A percentile compares a stretch with the other conserved stretches of the same genome.
Conservation (phyloP, 2,888 invertebrate species). For the Deilephila porcellus region DNA sequence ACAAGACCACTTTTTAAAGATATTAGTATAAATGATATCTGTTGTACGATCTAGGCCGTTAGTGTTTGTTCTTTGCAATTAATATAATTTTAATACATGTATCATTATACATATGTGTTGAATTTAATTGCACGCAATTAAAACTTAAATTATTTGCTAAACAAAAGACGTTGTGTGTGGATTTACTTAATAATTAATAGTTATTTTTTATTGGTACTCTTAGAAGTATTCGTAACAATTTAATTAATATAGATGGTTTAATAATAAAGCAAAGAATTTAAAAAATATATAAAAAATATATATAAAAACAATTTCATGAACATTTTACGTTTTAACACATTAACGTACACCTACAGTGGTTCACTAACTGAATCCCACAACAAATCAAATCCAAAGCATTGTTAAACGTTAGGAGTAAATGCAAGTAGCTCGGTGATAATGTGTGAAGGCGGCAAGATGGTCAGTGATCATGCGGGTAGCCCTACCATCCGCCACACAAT, state of each 20-base stretch:
- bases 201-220: too few relatives aligned
- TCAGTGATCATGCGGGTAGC: conserved; percentile 43
- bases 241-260: too few relatives aligned
- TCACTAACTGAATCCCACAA: neutral
- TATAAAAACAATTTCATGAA: too few relatives aligned
- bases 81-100: conserved; percentile 6
- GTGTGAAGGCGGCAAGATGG: conserved; percentile 54
- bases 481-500: conserved; percentile 31
- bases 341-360: neutral
- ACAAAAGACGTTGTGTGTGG: neutral
- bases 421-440: conserved; percentile 35
- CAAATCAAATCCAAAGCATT: neutral
- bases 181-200: neutral
- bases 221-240: too few relatives aligned
- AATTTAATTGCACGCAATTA: neutral
- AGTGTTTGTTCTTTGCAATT: conserved; percentile 4
- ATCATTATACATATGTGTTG: neutral
- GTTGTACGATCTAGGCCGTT: conserved; percentile 1
- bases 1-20: conserved; percentile 12
- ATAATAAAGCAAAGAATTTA: too few relatives aligned
- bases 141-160: neutral
- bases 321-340: too few relatives aligned
- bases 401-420: neutral
- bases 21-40: conserved; percentile 7
- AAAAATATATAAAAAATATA: too few relatives aligned